Evolutionary conservation across 2,113 vertebrate genomes (phyloP).

Genomic region (Ctenomys sociabilis): DNA sequence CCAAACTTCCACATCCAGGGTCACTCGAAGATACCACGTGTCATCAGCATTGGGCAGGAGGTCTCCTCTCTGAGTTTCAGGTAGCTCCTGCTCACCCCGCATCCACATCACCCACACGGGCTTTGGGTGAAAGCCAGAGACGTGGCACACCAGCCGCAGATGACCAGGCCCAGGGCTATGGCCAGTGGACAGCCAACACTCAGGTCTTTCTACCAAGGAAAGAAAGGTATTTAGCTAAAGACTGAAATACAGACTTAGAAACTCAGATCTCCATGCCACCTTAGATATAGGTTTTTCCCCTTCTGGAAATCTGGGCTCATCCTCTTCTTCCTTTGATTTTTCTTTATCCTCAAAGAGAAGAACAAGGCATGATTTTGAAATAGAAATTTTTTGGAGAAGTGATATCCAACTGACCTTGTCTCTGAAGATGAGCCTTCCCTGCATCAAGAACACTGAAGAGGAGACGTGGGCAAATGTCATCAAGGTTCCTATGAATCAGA

Average conservation of each 20-base stretch:
- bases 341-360: not conserved
- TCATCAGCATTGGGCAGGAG: not conserved
- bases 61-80: not conserved
- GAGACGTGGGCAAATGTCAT: not conserved
- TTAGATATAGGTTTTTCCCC: rapidly evolving
- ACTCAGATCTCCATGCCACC: not conserved
- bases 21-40: not conserved
- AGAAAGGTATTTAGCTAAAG: not conserved
- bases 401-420: not conserved
- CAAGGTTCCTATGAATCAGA: rapidly evolving
- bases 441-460: not conserved
- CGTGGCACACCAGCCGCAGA: not conserved
- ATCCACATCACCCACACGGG: constrained; percentile 30
- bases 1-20: not conserved
- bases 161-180: not conserved
- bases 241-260: not conserved
- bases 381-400: not conserved
- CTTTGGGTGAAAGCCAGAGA: not conserved
- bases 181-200: not conserved
- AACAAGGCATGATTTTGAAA: not conserved
- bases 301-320: not conserved
- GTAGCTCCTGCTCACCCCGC: not conserved
- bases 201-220: not conserved
- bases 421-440: not conserved
- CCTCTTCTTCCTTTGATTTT: not conserved